Percentiles rank a stretch among this genome's conserved stretches.
Conservation (phyloP, 2,797 vertebrate genomes). For the Cuculus canorus region DNA sequence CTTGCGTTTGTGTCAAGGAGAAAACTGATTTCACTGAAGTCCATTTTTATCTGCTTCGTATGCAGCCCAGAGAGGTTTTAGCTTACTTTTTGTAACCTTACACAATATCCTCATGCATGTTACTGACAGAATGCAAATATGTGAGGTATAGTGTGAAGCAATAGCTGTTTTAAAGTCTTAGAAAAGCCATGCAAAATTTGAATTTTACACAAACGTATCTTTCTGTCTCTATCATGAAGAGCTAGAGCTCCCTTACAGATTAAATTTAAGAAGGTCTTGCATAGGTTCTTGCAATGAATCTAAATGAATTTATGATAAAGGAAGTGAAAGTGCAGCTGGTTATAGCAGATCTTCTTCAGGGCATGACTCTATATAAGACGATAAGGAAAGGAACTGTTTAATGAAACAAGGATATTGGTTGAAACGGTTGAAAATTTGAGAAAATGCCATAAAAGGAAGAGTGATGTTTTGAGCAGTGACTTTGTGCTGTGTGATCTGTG, state of each 20-base stretch:
- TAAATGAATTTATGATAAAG: neutral
- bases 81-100: neutral
- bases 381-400: neutral
- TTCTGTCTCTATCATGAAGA: neutral
- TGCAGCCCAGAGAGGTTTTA: neutral
- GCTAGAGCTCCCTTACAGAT: neutral
- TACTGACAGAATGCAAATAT: neutral
- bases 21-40: neutral
- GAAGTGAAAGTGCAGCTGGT: neutral
- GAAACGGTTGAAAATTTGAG: neutral
- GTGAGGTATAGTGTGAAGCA: neutral
- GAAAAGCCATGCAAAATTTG: neutral
- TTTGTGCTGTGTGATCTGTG: neutral
- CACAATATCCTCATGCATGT: fast-evolving
- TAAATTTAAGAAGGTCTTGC: neutral
- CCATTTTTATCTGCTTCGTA: neutral
- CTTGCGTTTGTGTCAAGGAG: neutral
- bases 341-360: neutral
- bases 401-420: neutral
- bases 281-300: neutral
- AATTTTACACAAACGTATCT: neutral
- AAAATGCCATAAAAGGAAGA: neutral
- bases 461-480: neutral
- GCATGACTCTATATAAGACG: neutral
- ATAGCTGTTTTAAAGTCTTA: neutral